Base-by-base conservation (phyloP, 2,888 invertebrate genomes). In the Neria commutata region DNA sequence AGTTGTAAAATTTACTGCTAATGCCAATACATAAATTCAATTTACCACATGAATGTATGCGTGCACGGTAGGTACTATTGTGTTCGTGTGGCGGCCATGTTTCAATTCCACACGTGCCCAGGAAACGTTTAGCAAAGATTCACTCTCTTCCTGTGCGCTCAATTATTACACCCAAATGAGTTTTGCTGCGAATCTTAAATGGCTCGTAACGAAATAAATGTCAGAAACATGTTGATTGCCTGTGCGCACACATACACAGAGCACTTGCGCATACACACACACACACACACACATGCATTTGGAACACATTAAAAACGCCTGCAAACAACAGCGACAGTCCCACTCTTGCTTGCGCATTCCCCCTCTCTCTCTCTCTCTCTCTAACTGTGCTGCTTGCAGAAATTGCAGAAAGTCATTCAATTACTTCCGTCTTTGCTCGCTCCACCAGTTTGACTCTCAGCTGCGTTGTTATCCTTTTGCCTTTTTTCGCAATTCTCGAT, bases 161-260 rank as follows among this genome's bases (percentile, higher is more conserved):
- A 42, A 42, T 42, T 42, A 42, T 42, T 42, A 3, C 42, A 19
- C 42, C 21, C 42, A 42, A 42, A 42, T 42, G 42, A 42, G 42
- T 21, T 42, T 17, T n/a, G n/a, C 5, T 19, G 42, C 17, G 5
- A 6, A 42, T 3, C 65, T 63, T 60, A 65, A 66, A 66, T 66
- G 64, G 62, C 61, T 63, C 57, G 66, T 65, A 65, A 66, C 61
- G 60, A 58, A 63, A 64, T 66, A 66, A 66, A 66, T 60, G 66
- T 65, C 61, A 65, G 50, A 60, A 66, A 60, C 63, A 66, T 62
- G 64, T 61, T 63, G 66, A 66, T 65, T 63, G 63, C 60, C 62
- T 61, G 48, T 8, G 26, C 8, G n/a, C 26, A 25, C 4, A 48
- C 14, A 48, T 1, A 17, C 33, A 2, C 14, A 40, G 46, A 21